Percentiles rank a stretch among this genome's conserved stretches.
Evolutionary conservation across 2,888 invertebrate species (phyloP).

Genomic region (Nemurella pictetii): DNA sequence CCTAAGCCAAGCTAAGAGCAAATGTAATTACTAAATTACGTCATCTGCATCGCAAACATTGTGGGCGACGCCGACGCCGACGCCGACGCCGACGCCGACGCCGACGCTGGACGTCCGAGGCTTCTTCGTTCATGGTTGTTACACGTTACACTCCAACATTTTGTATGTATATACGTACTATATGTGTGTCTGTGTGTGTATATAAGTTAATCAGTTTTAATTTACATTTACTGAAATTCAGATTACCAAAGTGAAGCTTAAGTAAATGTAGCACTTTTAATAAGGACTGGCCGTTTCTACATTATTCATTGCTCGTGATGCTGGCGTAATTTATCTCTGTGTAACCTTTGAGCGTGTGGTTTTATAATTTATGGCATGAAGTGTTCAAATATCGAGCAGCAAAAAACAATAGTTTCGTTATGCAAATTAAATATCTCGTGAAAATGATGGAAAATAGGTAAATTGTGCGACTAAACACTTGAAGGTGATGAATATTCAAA

Average conservation of each 20-base stretch:
- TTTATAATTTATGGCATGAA: background rate
- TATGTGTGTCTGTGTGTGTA: too few relatives aligned
- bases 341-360: background rate
- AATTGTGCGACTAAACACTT: background rate
- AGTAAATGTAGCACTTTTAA: constrained; percentile 2
- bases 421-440: constrained; percentile 1
- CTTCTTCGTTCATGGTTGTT: background rate
- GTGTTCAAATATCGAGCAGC: background rate
- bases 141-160: background rate
- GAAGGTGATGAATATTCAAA: background rate
- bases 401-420: constrained; percentile 1
- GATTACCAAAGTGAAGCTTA: background rate
- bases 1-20: constrained; percentile 13
- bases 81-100: too few relatives aligned
- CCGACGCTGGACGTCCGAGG: background rate
- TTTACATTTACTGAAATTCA: constrained; percentile 3
- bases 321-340: background rate
- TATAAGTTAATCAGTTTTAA: constrained; percentile 25
- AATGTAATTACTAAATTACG: constrained; percentile 24
- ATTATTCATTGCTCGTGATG: background rate
- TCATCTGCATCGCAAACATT: constrained; percentile 28
- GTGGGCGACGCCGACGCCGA: background rate
- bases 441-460: background rate
- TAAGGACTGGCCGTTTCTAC: background rate
- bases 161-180: background rate